Evolutionary conservation across 2,113 vertebrate genomes (phyloP).

Genomic region (Prunella himalayana): DNA sequence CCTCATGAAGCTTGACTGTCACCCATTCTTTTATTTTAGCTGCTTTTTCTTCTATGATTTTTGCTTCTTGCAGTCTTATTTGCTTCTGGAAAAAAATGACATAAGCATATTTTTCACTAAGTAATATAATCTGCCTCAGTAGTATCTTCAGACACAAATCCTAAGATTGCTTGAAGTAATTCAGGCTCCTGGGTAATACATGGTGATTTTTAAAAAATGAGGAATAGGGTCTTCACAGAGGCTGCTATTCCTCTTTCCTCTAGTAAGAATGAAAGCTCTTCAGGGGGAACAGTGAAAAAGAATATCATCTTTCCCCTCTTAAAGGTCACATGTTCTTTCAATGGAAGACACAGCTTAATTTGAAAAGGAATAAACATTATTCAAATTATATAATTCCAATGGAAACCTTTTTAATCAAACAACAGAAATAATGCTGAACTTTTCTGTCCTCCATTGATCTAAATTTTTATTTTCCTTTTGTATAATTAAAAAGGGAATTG

Average conservation of each 20-base stretch:
- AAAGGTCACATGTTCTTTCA: neutral
- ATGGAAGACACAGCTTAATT: neutral
- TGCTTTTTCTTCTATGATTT: conserved; percentile 97
- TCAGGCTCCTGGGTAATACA: neutral
- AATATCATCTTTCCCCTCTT: neutral
- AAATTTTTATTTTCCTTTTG: neutral
- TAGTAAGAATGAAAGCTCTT: neutral
- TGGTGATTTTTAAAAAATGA: neutral
- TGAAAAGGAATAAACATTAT: neutral
- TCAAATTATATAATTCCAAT: neutral
- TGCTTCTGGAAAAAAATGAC: conserved; percentile 83
- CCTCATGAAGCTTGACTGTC: conserved; percentile 92
- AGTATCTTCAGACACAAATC: neutral
- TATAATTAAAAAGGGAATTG: neutral
- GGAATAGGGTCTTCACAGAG: neutral
- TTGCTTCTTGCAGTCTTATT: conserved; percentile 89
- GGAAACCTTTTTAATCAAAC: neutral
- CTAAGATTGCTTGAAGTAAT: neutral
- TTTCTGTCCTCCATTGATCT: neutral
- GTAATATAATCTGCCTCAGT: neutral
- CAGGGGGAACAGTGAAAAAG: neutral
- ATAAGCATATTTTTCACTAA: conserved; percentile 9
- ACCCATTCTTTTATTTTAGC: conserved; percentile 99
- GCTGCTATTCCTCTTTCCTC: neutral
- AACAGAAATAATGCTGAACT: neutral